phyloP scores from a whole-genome alignment of 2,113 vertebrate species.

The Colossoma macropomum region DNA sequence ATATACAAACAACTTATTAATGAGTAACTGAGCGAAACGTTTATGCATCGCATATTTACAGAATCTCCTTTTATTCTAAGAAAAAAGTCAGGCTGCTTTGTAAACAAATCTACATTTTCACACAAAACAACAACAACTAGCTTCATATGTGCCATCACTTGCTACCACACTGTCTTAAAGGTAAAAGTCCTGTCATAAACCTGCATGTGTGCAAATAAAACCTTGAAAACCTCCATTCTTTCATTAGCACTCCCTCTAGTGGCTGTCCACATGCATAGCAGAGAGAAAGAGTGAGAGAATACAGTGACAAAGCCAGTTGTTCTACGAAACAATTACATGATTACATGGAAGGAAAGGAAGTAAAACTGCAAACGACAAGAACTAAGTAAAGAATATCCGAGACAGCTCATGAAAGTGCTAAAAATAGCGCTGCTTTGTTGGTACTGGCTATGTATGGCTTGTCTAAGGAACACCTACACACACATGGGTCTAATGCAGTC shows the following conservation, averaged over 20 bases:
- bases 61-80: too few species aligned
- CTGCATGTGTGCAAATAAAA: too few species aligned
- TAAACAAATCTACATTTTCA: too few species aligned
- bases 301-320: background rate
- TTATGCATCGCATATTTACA: too few species aligned
- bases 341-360: background rate
- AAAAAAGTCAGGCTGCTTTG: too few species aligned
- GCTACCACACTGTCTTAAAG: too few species aligned
- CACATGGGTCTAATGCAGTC: conserved; percentile 16
- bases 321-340: background rate
- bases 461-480: conserved; percentile 37
- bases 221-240: background rate
- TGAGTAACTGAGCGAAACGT: too few species aligned
- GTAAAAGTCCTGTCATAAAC: too few species aligned
- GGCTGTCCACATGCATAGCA: background rate
- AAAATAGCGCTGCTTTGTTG: background rate
- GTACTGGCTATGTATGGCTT: conserved; percentile 17
- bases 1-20: too few species aligned
- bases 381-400: conserved; percentile 3
- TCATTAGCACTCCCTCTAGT: background rate
- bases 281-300: background rate
- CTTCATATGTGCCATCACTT: too few species aligned
- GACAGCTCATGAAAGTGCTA: background rate
- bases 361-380: background rate
- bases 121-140: too few species aligned